Base-by-base conservation (phyloP, 2,888 invertebrate genomes). In the Dusona sp. region DNA sequence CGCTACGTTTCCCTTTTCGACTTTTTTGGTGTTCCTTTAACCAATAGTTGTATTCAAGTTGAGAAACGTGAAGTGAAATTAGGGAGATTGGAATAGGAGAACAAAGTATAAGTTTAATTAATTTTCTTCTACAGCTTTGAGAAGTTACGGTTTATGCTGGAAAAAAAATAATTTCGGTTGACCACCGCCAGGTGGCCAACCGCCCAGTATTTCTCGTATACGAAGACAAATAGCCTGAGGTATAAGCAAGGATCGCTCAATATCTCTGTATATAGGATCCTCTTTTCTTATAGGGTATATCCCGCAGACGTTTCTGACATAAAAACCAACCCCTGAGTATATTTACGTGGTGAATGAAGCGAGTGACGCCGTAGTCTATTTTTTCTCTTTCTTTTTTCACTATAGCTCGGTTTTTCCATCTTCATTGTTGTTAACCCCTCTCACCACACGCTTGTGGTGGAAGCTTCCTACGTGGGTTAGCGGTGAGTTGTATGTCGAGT, bases 401-500 rank as follows among this genome's bases (percentile, higher is more conserved):
- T 16, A 51, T 33, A 25, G 45, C 67, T 79, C 51, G 74, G 38
- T 29, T 68, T 84, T 82, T 77, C 51, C 54, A 79, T 65, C 78
- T 61, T 65, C 81, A 84, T 87, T 85, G 81, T 68, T 70, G 78
- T 64, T 79, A 38, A 38, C 79, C 72, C 68, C 51, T 42, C 42
- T 19, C 61, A 33, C 29, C 70, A 38, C 25, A 13, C 38, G 33
- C 25, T 68, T 16, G 57, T 29, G 38, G 29, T 22, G 57, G n/a
- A n/a, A 13, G 86, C 85, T 83, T 88, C 64, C 89, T 89, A 87
- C 88, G 84, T 85, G 86, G 73, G 51, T 73, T 87, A 64, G 79
- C 64, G 51, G 54, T 38, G 70, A 83, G 65, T 80, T 42, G 61
- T 79, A 19, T 29, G 61, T 13, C 61, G 48, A 36, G 73, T 19